These are phyloP conservation scores for Sarcophaga variegata DNA, from an alignment of 2,888 invertebrate species.

Conservation along the genomic window DNA sequence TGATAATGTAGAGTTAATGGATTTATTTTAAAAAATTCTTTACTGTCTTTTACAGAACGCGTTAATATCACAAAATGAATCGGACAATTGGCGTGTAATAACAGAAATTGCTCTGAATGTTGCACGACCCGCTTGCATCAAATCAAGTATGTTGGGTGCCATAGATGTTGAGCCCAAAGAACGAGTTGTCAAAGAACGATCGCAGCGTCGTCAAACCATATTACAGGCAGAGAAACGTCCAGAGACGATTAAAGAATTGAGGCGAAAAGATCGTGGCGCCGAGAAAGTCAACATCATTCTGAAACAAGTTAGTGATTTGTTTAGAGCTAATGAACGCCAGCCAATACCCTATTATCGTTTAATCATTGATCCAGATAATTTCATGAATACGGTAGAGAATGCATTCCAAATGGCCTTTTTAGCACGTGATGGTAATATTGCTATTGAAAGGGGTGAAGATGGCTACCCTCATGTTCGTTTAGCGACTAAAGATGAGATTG, in stretches of 20 bases:
- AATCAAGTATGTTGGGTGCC: conserved; percentile 77
- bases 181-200: conserved; percentile 76
- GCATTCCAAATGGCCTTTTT: conserved; percentile 85
- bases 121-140: conserved; percentile 72
- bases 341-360: conserved; percentile 84
- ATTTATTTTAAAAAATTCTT: background rate
- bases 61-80: conserved; percentile 71
- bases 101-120: conserved; percentile 70
- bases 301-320: conserved; percentile 80
- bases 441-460: conserved; percentile 81
- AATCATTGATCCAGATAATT: conserved; percentile 83
- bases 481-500: conserved; percentile 65
- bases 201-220: conserved; percentile 76
- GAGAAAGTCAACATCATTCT: conserved; percentile 83
- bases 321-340: conserved; percentile 79
- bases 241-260: conserved; percentile 81
- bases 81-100: conserved; percentile 76
- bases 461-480: conserved; percentile 76
- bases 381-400: conserved; percentile 84
- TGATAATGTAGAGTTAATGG: background rate
- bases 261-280: conserved; percentile 83
- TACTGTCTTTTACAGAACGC: conserved; percentile 61
- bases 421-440: conserved; percentile 83
- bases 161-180: conserved; percentile 78
- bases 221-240: conserved; percentile 82